A percentile compares a stretch with the other conserved stretches of the same genome.
Conservation (phyloP, 2,797 vertebrate species). For the Spatula clypeata region DNA sequence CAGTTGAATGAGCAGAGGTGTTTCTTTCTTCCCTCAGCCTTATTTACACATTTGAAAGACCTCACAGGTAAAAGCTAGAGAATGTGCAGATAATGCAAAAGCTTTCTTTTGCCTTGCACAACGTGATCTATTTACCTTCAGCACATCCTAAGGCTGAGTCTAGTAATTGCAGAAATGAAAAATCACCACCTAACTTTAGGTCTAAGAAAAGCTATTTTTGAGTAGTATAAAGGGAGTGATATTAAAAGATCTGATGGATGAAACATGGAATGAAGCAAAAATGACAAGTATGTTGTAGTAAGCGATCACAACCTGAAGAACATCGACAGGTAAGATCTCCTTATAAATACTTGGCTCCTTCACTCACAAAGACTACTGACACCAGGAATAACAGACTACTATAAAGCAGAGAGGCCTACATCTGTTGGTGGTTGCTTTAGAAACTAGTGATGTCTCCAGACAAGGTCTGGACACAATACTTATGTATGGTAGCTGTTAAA, state of each 20-base stretch:
- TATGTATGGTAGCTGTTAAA: conserved; percentile 7
- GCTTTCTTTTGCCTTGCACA: background rate
- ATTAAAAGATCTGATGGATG: background rate
- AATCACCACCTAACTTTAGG: conserved; percentile 39
- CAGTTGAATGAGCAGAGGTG: conserved; percentile 6
- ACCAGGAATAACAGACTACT: background rate
- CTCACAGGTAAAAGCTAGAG: background rate
- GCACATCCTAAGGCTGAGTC: background rate
- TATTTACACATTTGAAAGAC: conserved; percentile 30
- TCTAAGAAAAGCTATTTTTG: conserved; percentile 2
- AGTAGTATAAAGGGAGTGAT: background rate
- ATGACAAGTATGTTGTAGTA: background rate
- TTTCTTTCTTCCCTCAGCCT: background rate
- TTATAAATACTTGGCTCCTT: background rate
- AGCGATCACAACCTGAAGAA: background rate
- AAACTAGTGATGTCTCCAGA: background rate
- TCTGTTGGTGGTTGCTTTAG: conserved; percentile 15
- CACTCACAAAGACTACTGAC: background rate
- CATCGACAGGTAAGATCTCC: background rate
- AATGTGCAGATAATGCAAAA: background rate
- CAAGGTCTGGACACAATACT: background rate
- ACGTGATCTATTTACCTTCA: background rate
- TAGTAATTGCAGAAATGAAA: conserved; percentile 55
- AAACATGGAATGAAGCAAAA: background rate
- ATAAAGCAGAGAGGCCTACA: background rate